Evolutionary conservation across 2,888 invertebrate species (phyloP).

Genomic region (Julus scandinavius): DNA sequence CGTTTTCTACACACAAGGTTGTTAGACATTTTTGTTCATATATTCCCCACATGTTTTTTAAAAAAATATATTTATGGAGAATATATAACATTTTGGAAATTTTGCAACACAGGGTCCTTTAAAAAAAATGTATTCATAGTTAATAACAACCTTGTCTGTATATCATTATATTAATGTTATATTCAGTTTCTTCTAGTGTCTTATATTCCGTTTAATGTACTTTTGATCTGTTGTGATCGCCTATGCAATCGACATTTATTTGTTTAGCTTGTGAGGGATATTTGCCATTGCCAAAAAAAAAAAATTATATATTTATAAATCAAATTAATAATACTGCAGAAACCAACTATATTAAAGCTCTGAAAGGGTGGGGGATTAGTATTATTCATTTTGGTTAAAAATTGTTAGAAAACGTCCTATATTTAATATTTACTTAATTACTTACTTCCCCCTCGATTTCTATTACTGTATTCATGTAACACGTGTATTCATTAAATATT

Average conservation of each 20-base stretch:
- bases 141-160: not conserved
- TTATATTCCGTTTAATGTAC: slow-evolving; percentile 11
- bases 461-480: slow-evolving; percentile 31
- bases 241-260: not conserved
- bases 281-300: slow-evolving; percentile 11
- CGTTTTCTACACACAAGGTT: not conserved
- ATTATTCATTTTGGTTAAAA: not conserved
- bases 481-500: slow-evolving; percentile 44
- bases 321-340: not conserved
- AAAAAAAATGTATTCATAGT: no score
- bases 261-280: slow-evolving; percentile 21
- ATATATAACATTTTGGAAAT: not conserved
- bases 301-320: not conserved
- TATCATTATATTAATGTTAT: not conserved
- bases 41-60: not conserved
- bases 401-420: not conserved
- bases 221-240: not conserved
- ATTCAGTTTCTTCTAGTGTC: not conserved
- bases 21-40: not conserved
- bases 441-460: not conserved
- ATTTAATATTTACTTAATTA: not conserved
- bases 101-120: not conserved
- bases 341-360: slow-evolving; percentile 27
- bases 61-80: no score
- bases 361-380: not conserved